Percentiles rank a stretch among this genome's conserved stretches.
Evolutionary conservation across 2,797 vertebrate genomes (phyloP).

Genomic region (Amblyopsis hoosieri): DNA sequence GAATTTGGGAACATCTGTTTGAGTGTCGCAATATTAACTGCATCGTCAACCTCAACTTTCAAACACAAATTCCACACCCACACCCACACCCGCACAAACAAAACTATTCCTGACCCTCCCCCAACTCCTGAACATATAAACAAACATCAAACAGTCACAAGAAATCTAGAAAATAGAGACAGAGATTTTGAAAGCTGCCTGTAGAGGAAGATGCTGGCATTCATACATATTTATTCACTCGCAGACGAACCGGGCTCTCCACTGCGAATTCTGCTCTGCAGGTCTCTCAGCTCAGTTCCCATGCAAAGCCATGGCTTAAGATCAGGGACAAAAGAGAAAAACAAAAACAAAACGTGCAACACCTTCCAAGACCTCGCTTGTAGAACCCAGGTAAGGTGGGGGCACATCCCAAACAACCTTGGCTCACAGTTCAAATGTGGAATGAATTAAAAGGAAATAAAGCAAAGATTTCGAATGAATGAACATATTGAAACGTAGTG

Average conservation of each 20-base stretch:
- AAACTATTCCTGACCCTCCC: background rate
- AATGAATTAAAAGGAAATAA: slow-evolving; percentile 23
- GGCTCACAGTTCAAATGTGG: background rate
- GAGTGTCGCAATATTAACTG: slow-evolving; percentile 32
- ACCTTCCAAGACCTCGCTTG: slow-evolving; percentile 50
- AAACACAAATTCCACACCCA: slow-evolving; percentile 16
- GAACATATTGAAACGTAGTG: no score
- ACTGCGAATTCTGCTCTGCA: slow-evolving; percentile 52
- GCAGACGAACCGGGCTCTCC: slow-evolving; percentile 43
- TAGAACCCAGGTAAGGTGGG: slow-evolving; percentile 36
- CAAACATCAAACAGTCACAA: slow-evolving; percentile 46
- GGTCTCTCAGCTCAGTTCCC: slow-evolving; percentile 69
- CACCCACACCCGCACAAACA: background rate
- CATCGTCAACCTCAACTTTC: slow-evolving; percentile 23
- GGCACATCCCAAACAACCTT: background rate
- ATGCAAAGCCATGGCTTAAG: slow-evolving; percentile 79
- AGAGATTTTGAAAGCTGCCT: slow-evolving; percentile 72
- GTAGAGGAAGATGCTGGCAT: slow-evolving; percentile 76
- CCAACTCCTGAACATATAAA: slow-evolving; percentile 21
- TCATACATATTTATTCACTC: slow-evolving; percentile 63
- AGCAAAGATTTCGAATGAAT: background rate
- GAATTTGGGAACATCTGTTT: slow-evolving; percentile 34
- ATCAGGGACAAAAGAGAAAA: slow-evolving; percentile 51
- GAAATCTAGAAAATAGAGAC: slow-evolving; percentile 63
- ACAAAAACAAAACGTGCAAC: slow-evolving; percentile 68